Percentiles rank a stretch among this genome's conserved stretches.
Evolutionary conservation across 2,888 invertebrate genomes (phyloP).

Genomic region (Lissonota sp.): DNA sequence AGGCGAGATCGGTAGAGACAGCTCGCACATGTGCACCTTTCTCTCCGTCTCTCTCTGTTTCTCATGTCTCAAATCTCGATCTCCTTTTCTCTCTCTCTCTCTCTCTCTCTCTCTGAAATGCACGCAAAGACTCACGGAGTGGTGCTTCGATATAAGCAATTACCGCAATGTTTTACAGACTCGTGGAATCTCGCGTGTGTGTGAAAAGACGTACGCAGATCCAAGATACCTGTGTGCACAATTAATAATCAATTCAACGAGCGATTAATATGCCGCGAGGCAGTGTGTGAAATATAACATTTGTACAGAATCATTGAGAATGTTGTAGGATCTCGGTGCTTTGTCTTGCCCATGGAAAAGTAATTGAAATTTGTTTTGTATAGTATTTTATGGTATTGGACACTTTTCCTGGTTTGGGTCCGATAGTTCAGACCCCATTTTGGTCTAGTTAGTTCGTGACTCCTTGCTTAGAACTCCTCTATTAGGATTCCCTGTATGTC

Average conservation of each 20-base stretch:
- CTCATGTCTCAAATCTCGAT: not conserved
- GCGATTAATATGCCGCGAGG: slow-evolving; percentile 66
- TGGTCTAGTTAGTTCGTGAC: too few relatives aligned
- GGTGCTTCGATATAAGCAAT: too few relatives aligned
- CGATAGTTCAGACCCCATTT: too few relatives aligned
- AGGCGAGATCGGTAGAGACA: slow-evolving; percentile 37
- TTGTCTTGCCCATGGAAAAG: too few relatives aligned
- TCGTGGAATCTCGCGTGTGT: slow-evolving; percentile 1
- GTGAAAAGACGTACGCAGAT: slow-evolving; percentile 31
- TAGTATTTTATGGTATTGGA: too few relatives aligned
- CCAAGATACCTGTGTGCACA: slow-evolving; percentile 62
- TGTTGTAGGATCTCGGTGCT: too few relatives aligned
- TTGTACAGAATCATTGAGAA: too few relatives aligned
- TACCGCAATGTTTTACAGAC: not conserved
- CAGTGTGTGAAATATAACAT: not conserved
- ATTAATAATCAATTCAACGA: slow-evolving; percentile 70
- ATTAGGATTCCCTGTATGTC: too few relatives aligned
- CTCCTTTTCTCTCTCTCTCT: not conserved
- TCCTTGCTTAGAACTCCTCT: too few relatives aligned
- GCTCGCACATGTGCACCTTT: slow-evolving; percentile 1
- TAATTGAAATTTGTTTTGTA: too few relatives aligned
- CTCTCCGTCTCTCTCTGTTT: not conserved
- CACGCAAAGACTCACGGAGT: slow-evolving; percentile 28
- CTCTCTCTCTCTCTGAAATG: not conserved
- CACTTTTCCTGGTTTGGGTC: too few relatives aligned